Evolutionary conservation across 2,113 vertebrate species (phyloP).

Genomic region (Fregata magnificens): DNA sequence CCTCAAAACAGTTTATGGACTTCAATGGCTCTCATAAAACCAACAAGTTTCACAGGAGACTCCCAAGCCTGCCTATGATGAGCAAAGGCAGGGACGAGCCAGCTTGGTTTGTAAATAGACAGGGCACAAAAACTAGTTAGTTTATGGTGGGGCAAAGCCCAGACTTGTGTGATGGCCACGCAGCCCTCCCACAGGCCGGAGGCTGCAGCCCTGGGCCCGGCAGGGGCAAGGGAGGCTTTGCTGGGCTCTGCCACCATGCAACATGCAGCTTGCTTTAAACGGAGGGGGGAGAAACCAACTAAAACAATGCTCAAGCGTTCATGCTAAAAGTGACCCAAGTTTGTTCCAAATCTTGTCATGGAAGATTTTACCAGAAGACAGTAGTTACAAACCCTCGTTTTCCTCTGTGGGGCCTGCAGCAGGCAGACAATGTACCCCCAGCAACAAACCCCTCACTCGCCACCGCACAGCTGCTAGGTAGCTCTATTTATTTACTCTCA

Average conservation of each 20-base stretch:
- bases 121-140: background rate
- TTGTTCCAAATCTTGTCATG: background rate
- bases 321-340: background rate
- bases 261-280: background rate
- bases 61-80: background rate
- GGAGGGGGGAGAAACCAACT: background rate
- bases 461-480: constrained; percentile 1
- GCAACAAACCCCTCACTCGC: background rate
- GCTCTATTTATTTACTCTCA: constrained; percentile 27
- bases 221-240: accelerated
- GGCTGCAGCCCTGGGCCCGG: background rate
- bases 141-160: background rate
- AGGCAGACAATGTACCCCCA: background rate
- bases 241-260: background rate
- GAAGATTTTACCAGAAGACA: background rate
- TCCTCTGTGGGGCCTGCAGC: background rate
- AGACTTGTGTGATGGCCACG: accelerated
- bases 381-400: background rate
- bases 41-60: background rate
- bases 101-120: background rate
- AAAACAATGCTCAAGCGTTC: background rate
- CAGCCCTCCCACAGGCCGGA: background rate
- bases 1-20: background rate
- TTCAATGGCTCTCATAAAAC: background rate
- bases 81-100: background rate